phyloP scores from a whole-genome alignment of 2,888 invertebrate genomes.

The Aromia moschata region DNA sequence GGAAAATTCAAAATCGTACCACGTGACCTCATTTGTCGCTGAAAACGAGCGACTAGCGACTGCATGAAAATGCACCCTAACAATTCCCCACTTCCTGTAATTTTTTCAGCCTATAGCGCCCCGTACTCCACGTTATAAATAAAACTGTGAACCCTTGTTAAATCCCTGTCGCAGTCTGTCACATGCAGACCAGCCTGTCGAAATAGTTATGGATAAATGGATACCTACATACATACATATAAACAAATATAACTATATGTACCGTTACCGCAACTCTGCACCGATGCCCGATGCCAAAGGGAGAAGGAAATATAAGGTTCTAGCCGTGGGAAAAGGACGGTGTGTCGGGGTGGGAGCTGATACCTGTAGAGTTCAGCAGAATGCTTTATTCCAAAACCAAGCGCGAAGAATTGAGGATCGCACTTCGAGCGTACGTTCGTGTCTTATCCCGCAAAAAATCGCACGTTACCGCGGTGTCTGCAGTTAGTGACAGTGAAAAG shows the following conservation, averaged over 20 bases:
- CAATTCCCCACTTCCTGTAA: no score
- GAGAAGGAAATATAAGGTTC: constrained; percentile 29
- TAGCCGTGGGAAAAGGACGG: constrained; percentile 38
- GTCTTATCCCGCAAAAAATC: constrained; percentile 10
- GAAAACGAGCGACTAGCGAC: no score
- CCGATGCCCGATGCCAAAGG: constrained; percentile 28
- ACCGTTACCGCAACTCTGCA: constrained; percentile 41
- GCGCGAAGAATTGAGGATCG: constrained; percentile 36
- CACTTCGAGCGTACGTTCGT: constrained; percentile 5
- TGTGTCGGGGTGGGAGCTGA: constrained; percentile 43
- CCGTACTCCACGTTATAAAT: no score
- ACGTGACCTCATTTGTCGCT: no score
- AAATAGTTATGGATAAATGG: no score
- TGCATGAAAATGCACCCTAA: no score
- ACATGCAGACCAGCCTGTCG: no score
- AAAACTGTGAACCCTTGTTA: no score
- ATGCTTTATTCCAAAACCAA: constrained; percentile 41
- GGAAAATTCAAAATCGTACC: no score
- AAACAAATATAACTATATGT: constrained; percentile 42
- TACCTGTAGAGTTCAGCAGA: constrained; percentile 55
- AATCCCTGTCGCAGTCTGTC: no score
- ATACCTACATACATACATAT: constrained; percentile 40
- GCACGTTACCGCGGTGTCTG: constrained; percentile 1
- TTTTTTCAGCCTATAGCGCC: no score
- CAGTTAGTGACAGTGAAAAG: constrained; percentile 2